Base-by-base conservation (phyloP, 1,140 invertebrate species). In the Potamilus streckersoni region DNA sequence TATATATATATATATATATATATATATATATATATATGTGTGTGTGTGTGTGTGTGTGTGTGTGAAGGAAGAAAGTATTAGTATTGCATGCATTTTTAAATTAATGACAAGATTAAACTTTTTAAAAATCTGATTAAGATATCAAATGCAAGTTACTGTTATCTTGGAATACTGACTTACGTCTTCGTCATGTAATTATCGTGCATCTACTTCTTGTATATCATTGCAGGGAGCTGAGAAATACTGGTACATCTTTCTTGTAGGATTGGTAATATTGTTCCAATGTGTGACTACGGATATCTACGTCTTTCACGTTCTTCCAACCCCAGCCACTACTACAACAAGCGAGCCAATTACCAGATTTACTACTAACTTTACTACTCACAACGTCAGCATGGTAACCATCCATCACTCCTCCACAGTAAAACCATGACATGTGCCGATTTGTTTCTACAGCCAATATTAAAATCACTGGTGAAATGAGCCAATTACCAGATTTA, bases 221-320 rank as follows among this genome's bases (percentile, higher is more conserved):
- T 61, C 55, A 19, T 78, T 84, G 5, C 83, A 88, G 86, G 79
- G 78, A 15, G 78, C 84, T 59, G 87, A 87, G 65, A 87, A 87
- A 69, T 86, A 80, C 71, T 88, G 87, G 87, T 88, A 84, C 69
- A 78, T 88, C 14, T 78, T 87, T 58, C 31, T 86, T 12, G 74
- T 88, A 8, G 80, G 81, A 16, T 62, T 57, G 11, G 83, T 88
- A 17, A 86, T 88, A 56, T 66, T 84, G 2, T 83, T 86, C 68
- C 87, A 88, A 79, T 84, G 82, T 58, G 80, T 88, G 12, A 86
- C 82, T 17, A 84, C 84, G 14, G 87, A 88, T 71, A 77, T 86
- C 49, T 88, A 82, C 79, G 80, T 85, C 6, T 88, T 84, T 68
- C 83, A 84, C 38, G 73, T 68, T 14, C 14, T 64, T 19, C 64